A percentile compares a stretch with the other conserved stretches of the same genome.
These are phyloP conservation scores for Telenomus remus DNA, from an alignment of 1,140 invertebrate genomes.

Conservation along the genomic window DNA sequence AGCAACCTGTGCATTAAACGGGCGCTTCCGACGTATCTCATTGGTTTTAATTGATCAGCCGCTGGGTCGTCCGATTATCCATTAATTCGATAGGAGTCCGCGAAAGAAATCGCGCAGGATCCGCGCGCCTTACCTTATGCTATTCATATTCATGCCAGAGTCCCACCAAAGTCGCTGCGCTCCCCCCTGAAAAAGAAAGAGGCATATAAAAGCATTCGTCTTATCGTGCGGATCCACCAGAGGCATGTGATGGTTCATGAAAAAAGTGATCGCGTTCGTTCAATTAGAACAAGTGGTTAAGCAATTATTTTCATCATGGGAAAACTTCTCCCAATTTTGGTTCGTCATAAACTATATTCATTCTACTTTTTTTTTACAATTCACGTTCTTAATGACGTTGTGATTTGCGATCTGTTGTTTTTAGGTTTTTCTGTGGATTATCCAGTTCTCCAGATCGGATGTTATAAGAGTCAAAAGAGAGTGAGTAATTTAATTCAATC, in stretches of 20 bases:
- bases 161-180: slow-evolving; percentile 32
- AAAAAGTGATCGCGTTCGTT: slow-evolving; percentile 36
- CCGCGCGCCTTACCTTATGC: slow-evolving; percentile 16
- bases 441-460: slow-evolving; percentile 25
- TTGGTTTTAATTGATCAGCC: slow-evolving; percentile 35
- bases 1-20: slow-evolving; percentile 6
- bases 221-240: slow-evolving; percentile 48
- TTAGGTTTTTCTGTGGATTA: slow-evolving; percentile 36
- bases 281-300: slow-evolving; percentile 12
- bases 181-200: slow-evolving; percentile 28
- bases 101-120: slow-evolving; percentile 21
- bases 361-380: slow-evolving; percentile 3
- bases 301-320: slow-evolving; percentile 44
- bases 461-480: slow-evolving; percentile 49
- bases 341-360: slow-evolving; percentile 24
- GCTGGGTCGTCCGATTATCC: slow-evolving; percentile 9
- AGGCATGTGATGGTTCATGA: slow-evolving; percentile 43
- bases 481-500: slow-evolving; percentile 45
- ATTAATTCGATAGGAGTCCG: slow-evolving; percentile 13
- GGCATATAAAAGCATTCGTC: slow-evolving; percentile 53
- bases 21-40: slow-evolving; percentile 26
- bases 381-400: neutral
- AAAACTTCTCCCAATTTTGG: slow-evolving; percentile 35
- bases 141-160: slow-evolving; percentile 42
- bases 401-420: slow-evolving; percentile 22